phyloP scores from a whole-genome alignment of 2,888 invertebrate genomes.

The Limenitis arthemis region DNA sequence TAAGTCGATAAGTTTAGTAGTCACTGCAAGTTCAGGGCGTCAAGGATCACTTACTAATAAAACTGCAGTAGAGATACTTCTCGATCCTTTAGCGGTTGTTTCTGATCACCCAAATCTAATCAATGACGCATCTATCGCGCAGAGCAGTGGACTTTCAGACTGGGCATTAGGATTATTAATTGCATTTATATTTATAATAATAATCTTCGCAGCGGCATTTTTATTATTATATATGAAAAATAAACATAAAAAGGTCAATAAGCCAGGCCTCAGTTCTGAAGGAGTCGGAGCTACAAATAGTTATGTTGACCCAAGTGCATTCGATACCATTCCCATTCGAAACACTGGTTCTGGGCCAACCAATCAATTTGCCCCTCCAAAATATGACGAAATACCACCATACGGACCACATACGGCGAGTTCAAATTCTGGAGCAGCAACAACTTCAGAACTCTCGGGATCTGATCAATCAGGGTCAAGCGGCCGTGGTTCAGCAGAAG shows the following conservation, averaged over 20 bases:
- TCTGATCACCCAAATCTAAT: constrained; percentile 42
- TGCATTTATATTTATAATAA: constrained; percentile 83
- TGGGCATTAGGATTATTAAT: constrained; percentile 92
- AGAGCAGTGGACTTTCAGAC: constrained; percentile 82
- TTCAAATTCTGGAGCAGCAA: constrained; percentile 83
- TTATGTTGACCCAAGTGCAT: constrained; percentile 90
- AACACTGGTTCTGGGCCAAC: constrained; percentile 71
- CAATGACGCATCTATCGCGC: constrained; percentile 72
- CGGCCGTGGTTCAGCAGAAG: constrained; percentile 96
- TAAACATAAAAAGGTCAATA: constrained; percentile 84
- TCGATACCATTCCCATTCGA: constrained; percentile 90
- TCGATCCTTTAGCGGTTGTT: constrained; percentile 77
- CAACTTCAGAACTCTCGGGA: constrained; percentile 92
- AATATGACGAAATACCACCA: constrained; percentile 92
- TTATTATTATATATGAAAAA: constrained; percentile 89
- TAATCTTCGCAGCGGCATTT: constrained; percentile 89
- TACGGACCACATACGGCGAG: constrained; percentile 85
- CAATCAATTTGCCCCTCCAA: constrained; percentile 88
- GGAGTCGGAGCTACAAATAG: constrained; percentile 85
- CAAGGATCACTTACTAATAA: constrained; percentile 89
- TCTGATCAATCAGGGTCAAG: constrained; percentile 97
- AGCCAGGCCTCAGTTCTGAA: constrained; percentile 82
- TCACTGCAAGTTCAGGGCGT: constrained; percentile 91
- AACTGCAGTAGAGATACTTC: constrained; percentile 86
- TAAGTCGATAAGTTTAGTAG: constrained; percentile 83